A percentile compares a stretch with the other conserved stretches of the same genome.
Evolutionary conservation across 2,797 vertebrate genomes (phyloP).

Genomic region (Melanotaenia boesemani): DNA sequence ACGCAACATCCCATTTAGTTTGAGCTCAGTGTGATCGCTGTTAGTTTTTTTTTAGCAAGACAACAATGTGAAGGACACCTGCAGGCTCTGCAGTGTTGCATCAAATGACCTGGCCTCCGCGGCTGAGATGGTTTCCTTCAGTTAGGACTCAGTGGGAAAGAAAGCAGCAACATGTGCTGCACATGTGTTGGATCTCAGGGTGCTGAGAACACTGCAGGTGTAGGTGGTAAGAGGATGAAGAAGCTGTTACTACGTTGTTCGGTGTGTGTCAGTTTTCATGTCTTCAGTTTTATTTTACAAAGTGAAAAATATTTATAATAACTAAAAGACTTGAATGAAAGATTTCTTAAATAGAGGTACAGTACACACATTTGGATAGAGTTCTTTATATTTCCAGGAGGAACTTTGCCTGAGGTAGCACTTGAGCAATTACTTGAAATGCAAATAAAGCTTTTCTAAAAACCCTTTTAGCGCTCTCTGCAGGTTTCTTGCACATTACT

Average conservation of each 20-base stretch:
- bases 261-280: no score
- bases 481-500: slow-evolving; percentile 35
- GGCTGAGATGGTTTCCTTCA: no score
- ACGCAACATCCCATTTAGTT: neutral
- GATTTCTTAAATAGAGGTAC: no score
- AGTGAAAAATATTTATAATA: no score
- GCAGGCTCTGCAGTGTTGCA: neutral
- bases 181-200: no score
- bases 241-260: no score
- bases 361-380: no score
- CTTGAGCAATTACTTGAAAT: slow-evolving; percentile 35
- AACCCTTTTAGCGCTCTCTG: slow-evolving; percentile 37
- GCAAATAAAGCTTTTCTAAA: slow-evolving; percentile 20
- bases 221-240: neutral
- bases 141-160: no score
- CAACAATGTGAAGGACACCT: neutral
- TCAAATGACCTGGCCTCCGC: neutral
- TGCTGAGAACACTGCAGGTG: no score
- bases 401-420: slow-evolving; percentile 26
- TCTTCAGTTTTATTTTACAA: no score
- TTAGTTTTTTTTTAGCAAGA: neutral
- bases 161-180: no score
- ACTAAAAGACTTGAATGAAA: no score
- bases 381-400: neutral
- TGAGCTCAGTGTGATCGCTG: neutral